Percentiles rank a stretch among this genome's conserved stretches.
These are phyloP conservation scores for Capitulum mitella DNA, from an alignment of 2,888 invertebrate genomes.

Conservation along the genomic window DNA sequence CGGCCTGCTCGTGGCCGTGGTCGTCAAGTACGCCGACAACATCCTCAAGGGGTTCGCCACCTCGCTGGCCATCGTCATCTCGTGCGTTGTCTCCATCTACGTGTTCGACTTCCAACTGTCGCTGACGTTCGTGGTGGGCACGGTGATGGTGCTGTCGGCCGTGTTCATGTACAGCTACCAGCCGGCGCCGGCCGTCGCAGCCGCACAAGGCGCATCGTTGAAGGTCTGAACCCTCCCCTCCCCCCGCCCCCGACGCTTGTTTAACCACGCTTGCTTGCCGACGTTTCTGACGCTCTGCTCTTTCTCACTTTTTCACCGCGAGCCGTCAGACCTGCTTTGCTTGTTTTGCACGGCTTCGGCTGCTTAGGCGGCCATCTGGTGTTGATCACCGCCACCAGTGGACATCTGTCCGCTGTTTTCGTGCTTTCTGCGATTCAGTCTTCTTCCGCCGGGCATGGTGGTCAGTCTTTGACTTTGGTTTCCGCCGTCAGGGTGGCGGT, in stretches of 20 bases:
- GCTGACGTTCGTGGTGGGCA: constrained; percentile 76
- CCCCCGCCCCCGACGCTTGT: no score
- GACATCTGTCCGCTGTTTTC: background rate
- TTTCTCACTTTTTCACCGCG: background rate
- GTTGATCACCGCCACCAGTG: background rate
- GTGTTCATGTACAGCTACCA: constrained; percentile 88
- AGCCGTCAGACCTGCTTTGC: background rate
- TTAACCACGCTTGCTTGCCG: no score
- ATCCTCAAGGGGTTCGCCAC: constrained; percentile 93
- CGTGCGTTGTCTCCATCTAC: constrained; percentile 87
- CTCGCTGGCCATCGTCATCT: constrained; percentile 90
- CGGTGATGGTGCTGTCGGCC: constrained; percentile 79
- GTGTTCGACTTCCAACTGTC: constrained; percentile 83
- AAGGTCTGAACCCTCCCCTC: background rate
- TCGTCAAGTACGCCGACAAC: constrained; percentile 99
- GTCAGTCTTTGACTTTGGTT: background rate
- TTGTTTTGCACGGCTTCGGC: background rate
- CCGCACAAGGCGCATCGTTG: background rate
- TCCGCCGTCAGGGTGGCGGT: background rate
- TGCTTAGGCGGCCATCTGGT: background rate
- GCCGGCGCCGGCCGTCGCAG: constrained; percentile 29
- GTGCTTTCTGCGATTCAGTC: background rate
- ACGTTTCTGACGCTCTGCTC: background rate
- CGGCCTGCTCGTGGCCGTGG: constrained; percentile 92
- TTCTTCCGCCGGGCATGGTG: background rate